Evolutionary conservation across 1,140 invertebrate genomes (phyloP), one percentile per base, ranked within the genome.

Genomic region (Drosophila nikananu): DNA sequence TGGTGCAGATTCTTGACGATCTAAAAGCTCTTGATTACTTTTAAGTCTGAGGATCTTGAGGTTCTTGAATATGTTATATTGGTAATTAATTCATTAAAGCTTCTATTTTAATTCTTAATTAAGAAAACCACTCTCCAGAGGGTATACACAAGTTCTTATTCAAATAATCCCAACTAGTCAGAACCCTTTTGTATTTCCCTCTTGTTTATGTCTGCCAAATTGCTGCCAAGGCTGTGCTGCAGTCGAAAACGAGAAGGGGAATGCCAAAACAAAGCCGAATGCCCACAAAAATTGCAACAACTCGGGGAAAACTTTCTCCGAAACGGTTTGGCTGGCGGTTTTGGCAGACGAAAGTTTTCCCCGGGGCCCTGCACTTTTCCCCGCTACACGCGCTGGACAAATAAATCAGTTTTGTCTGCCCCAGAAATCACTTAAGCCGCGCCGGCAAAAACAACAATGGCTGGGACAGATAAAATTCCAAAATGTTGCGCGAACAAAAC

Each of bases 191-290:
- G 21, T 41, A 42, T 13, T 27, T 55, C 21, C 27, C 82, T 63
- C 77, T 90, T 89, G 80, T 81, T 84, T 89, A 66, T 81, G 77
- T 75, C 74, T 89, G 60, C 75, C 84, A 84, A 89, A 89, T 90
- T 84, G 84, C 84, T 90, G 84, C 67, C 84, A 89, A 89, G 84
- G 84, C 77, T 80, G 72, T 32, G 63, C 35, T 66, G 75, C 70
- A 79, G 55, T 67, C 48, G 37, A 64, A 63, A 73, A 17, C 17
- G 67, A 67, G 51, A 30, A 44, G 41, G 42, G 27, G 21, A 58
- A 58, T 49, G 63, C 46, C 68, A 54, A 59, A 58, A 81, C 66
- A 60, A 64, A 78, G 48, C 48, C 37, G 58, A 63, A 39, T 64
- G 55, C 17, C 65, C 49, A 39, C 70, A 77, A 51, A 76, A 81